Evolutionary conservation across 1,140 invertebrate species (phyloP).

Genomic region (Colletes latitarsis): DNA sequence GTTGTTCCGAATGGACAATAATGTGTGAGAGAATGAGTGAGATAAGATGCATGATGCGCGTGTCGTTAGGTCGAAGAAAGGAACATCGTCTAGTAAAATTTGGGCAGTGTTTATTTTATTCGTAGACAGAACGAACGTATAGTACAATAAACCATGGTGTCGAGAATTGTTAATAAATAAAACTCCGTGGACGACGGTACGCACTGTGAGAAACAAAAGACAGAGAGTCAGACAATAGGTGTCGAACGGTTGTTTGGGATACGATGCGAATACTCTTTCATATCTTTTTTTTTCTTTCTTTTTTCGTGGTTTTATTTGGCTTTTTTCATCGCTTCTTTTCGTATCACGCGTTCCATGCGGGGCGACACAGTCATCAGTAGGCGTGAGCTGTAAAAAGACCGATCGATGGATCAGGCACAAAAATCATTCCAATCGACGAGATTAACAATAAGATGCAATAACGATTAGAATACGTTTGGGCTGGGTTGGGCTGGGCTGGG

Average conservation of each 20-base stretch:
- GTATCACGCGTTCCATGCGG: constrained; percentile 70
- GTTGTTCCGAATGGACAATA: background rate
- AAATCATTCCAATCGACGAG: background rate
- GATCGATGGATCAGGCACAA: constrained; percentile 23
- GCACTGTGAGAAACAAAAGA: constrained; percentile 52
- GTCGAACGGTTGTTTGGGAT: constrained; percentile 44
- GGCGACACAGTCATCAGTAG: constrained; percentile 74
- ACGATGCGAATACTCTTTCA: constrained; percentile 46
- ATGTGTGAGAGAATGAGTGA: background rate
- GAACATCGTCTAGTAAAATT: constrained; percentile 65
- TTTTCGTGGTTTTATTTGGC: constrained; percentile 52
- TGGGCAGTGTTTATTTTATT: constrained; percentile 72
- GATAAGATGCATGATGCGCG: background rate
- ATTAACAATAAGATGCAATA: background rate
- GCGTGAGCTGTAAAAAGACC: constrained; percentile 75
- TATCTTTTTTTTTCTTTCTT: constrained; percentile 63
- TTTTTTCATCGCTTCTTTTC: constrained; percentile 65
- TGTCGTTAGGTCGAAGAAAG: constrained; percentile 2
- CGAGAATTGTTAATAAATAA: constrained; percentile 71
- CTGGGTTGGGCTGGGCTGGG: too few species aligned
- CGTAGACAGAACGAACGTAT: constrained; percentile 67
- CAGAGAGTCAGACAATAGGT: constrained; percentile 35
- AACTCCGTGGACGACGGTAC: constrained; percentile 63
- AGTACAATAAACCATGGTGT: constrained; percentile 68
- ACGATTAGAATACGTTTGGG: constrained; percentile 11